Conservation (phyloP, 2,797 vertebrate genomes). For the Allobates femoralis region DNA sequence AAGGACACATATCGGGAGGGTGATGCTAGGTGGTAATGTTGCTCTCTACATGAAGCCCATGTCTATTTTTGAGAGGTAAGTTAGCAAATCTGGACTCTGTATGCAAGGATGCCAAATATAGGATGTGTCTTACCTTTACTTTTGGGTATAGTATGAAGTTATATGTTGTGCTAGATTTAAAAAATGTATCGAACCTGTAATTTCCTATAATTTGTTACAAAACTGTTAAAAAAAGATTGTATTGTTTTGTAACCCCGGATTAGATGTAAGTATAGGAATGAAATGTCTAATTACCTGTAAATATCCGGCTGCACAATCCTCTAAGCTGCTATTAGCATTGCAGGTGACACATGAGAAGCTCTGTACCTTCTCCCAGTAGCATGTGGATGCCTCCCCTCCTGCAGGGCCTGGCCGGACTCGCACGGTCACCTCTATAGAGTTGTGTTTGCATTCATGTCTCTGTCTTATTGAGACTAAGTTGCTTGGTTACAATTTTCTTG, state of each 20-base stretch:
- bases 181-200: neutral
- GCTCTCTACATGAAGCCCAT: neutral
- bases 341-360: slow-evolving; percentile 13
- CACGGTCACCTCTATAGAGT: slow-evolving; percentile 10
- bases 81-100: neutral
- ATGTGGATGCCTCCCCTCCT: slow-evolving; percentile 22
- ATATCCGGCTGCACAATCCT: neutral
- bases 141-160: neutral
- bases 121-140: neutral
- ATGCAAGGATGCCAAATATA: too few species aligned
- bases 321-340: neutral
- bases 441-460: slow-evolving; percentile 48
- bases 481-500: slow-evolving; percentile 50
- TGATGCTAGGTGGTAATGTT: neutral
- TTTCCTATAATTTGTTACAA: neutral
- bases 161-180: neutral
- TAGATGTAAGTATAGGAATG: neutral
- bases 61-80: neutral
- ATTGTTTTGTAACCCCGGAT: neutral
- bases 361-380: neutral
- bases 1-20: neutral
- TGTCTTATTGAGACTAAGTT: slow-evolving; percentile 48
- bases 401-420: slow-evolving; percentile 34
- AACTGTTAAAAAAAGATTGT: neutral
- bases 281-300: slow-evolving; percentile 22